Evolutionary conservation across 2,888 invertebrate species (phyloP).

Genomic region (Pecten maximus): DNA sequence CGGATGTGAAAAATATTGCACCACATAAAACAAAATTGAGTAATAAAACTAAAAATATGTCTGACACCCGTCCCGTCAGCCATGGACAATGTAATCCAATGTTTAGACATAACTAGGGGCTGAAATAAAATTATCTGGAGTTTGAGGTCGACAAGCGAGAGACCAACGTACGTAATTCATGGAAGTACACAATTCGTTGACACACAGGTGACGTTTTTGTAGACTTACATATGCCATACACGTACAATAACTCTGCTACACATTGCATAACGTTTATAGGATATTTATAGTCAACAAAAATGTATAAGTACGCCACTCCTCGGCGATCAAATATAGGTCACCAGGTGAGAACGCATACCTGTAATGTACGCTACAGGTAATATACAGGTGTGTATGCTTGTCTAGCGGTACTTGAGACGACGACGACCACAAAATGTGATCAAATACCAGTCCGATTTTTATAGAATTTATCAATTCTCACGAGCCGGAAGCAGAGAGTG

Average conservation of each 20-base stretch:
- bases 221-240: not conserved
- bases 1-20: not conserved
- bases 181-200: too few relatives aligned
- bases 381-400: not conserved
- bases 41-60: not conserved
- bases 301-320: not conserved
- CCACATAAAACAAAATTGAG: not conserved
- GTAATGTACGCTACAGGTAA: not conserved
- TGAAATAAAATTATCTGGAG: not conserved
- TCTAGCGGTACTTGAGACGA: not conserved
- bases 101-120: not conserved
- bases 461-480: not conserved
- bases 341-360: conserved; percentile 16
- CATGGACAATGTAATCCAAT: not conserved
- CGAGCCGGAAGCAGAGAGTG: not conserved
- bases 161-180: not conserved
- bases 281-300: not conserved
- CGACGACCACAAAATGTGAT: not conserved
- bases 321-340: not conserved
- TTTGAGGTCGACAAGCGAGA: not conserved
- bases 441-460: not conserved
- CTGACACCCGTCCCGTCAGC: not conserved
- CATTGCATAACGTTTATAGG: not conserved
- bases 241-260: not conserved
- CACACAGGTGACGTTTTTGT: not conserved